phyloP scores from a whole-genome alignment of 1,140 invertebrate genomes.

The Cotesia vestalis region DNA sequence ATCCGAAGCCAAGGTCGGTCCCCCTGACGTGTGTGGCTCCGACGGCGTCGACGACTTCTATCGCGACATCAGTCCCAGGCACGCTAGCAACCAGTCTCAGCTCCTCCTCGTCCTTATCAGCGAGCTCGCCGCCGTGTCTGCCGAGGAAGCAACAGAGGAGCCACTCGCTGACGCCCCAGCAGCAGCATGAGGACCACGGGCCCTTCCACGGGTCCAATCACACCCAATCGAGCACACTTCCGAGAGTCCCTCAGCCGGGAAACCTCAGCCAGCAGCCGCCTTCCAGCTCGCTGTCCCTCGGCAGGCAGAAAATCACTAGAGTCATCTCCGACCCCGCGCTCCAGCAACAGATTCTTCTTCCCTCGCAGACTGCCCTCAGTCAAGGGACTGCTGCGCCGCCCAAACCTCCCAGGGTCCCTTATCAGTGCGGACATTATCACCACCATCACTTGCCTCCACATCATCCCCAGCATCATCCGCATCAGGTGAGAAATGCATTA shows the following conservation, averaged over 20 bases:
- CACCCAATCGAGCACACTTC: slow-evolving; percentile 58
- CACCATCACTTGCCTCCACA: slow-evolving; percentile 53
- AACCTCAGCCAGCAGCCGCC: slow-evolving; percentile 56
- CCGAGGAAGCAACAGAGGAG: slow-evolving; percentile 60
- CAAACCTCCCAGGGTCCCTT: slow-evolving; percentile 76
- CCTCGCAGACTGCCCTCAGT: slow-evolving; percentile 44
- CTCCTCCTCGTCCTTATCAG: slow-evolving; percentile 54
- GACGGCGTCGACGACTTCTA: slow-evolving; percentile 43
- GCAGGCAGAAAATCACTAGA: slow-evolving; percentile 59
- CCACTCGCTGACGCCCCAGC: slow-evolving; percentile 56
- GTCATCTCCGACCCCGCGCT: slow-evolving; percentile 60
- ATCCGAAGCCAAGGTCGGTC: slow-evolving; percentile 58
- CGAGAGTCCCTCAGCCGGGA: slow-evolving; percentile 49
- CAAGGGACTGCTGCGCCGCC: slow-evolving; percentile 70
- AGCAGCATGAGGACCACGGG: slow-evolving; percentile 50
- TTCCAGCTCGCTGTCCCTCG: slow-evolving; percentile 59
- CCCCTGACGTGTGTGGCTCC: slow-evolving; percentile 51
- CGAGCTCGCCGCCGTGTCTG: slow-evolving; percentile 56
- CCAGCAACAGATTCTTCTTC: slow-evolving; percentile 45
- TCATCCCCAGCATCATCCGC: slow-evolving; percentile 43
- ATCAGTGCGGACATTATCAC: slow-evolving; percentile 47
- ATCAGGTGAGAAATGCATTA: background rate
- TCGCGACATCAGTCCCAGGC: slow-evolving; percentile 32
- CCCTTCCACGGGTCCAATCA: slow-evolving; percentile 38
- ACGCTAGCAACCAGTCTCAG: slow-evolving; percentile 42